Evolutionary conservation across 2,797 vertebrate species (phyloP).

Genomic region (Harpagifer antarcticus): DNA sequence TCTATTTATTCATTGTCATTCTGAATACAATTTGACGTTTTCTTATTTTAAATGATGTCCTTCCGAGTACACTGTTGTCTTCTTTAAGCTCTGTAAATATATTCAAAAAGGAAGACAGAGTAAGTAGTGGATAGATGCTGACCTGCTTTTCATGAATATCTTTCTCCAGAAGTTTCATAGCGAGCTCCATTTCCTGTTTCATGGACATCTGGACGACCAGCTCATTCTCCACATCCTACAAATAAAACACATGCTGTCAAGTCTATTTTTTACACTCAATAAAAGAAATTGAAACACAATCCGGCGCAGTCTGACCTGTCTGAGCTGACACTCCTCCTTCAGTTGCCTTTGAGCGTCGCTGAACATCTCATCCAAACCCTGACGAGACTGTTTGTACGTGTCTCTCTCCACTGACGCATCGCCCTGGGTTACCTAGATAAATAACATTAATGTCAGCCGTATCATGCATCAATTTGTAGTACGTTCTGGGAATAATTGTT

Average conservation of each 20-base stretch:
- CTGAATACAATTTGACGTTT: background rate
- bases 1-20: background rate
- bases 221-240: slow-evolving; percentile 93
- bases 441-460: background rate
- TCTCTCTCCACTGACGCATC: slow-evolving; percentile 94
- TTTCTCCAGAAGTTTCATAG: slow-evolving; percentile 98
- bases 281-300: no score
- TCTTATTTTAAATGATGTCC: background rate
- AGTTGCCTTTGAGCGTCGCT: slow-evolving; percentile 92
- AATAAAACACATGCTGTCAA: background rate
- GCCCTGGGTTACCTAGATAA: slow-evolving; percentile 89
- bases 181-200: slow-evolving; percentile 99
- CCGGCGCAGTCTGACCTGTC: slow-evolving; percentile 86
- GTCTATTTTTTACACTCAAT: background rate
- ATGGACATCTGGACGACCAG: slow-evolving; percentile 95
- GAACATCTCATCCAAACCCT: slow-evolving; percentile 97
- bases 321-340: slow-evolving; percentile 94
- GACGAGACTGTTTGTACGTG: slow-evolving; percentile 94
- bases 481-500: background rate
- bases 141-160: slow-evolving; percentile 97
- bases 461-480: background rate
- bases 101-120: background rate
- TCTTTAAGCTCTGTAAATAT: background rate
- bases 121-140: background rate
- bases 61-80: background rate